Base-by-base conservation (phyloP, 2,888 invertebrate genomes). In the Drosophila subquinaria region DNA sequence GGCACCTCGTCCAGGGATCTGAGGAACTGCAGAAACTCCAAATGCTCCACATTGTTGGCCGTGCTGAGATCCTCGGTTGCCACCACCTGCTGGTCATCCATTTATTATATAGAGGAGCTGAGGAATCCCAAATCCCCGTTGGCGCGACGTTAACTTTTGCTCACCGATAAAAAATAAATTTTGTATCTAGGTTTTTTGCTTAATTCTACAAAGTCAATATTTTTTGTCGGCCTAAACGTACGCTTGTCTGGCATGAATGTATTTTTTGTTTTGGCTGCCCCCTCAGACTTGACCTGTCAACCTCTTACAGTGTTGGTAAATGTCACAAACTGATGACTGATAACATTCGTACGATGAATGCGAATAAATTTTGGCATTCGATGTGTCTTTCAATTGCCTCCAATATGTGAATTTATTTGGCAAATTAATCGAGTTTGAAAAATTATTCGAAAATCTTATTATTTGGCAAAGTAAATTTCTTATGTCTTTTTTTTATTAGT, bases 11-110 rank as follows among this genome's bases (percentile, higher is more conserved):
- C 55, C 9, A 74, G 30, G 2, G 47, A 35, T 0, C 57, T 45
- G 17, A 74, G 53, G 9, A 69, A 74, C 43, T 62, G 11, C 13
- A 74, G 10, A n/a, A 74, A 70, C 9, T 74, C 69, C 23, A 61
- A 2, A 0, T 69, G 60, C 15, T 45, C 52, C 6, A 13, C n/a
- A n/a, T 45, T 53, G 3, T 61, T 36, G 0, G 17, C 11, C 0
- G 9, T 1, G 17, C 9, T 13, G 13, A 13, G 13, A n/a, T 45
- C 52, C 23, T 13, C 30, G 9, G 1, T 2, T 9, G 2, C 4
- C n/a, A 33, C 3, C 33, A 33, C 3, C 33, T 38, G 38, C 47
- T 52, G 27, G 3, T 47, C 47, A 20, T 55, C 68, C 51, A 27
- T 65, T 33, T 13, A 20, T 27, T 27, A 5, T 27, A 3, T 23